Evolutionary conservation across 2,888 invertebrate species (phyloP).

Genomic region (Ptychoptera contaminata): DNA sequence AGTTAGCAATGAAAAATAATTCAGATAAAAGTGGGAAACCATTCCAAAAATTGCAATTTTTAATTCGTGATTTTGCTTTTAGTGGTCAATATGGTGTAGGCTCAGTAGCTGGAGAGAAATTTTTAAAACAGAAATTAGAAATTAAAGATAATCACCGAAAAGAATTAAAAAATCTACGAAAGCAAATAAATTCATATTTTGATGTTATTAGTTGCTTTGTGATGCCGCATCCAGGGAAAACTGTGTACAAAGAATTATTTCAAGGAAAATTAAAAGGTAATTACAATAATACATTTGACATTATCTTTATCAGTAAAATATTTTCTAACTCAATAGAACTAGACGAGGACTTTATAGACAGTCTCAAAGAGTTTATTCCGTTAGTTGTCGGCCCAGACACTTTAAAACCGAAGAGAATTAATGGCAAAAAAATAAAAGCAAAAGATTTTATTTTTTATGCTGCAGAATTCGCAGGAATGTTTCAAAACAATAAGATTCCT

Average conservation of each 20-base stretch:
- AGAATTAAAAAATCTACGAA: background rate
- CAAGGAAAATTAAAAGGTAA: background rate
- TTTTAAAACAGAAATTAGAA: background rate
- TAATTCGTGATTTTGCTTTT: conserved; percentile 1
- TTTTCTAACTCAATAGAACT: background rate
- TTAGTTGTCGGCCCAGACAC: background rate
- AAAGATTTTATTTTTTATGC: background rate
- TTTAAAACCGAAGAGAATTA: background rate
- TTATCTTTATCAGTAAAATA: background rate
- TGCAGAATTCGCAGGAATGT: background rate
- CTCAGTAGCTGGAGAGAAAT: background rate
- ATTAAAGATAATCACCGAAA: background rate
- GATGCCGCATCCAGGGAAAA: background rate
- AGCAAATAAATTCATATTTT: background rate
- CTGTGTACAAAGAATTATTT: background rate
- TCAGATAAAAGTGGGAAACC: background rate
- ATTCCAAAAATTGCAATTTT: conserved; percentile 5
- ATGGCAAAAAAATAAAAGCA: background rate
- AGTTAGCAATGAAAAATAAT: background rate
- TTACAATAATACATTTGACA: background rate
- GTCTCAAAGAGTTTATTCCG: background rate
- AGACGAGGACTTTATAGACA: background rate
- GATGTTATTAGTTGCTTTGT: background rate
- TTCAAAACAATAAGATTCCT: background rate
- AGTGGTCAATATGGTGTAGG: background rate